Evolutionary conservation across 2,113 vertebrate species (phyloP).

Genomic region (Pedionomus torquatus): DNA sequence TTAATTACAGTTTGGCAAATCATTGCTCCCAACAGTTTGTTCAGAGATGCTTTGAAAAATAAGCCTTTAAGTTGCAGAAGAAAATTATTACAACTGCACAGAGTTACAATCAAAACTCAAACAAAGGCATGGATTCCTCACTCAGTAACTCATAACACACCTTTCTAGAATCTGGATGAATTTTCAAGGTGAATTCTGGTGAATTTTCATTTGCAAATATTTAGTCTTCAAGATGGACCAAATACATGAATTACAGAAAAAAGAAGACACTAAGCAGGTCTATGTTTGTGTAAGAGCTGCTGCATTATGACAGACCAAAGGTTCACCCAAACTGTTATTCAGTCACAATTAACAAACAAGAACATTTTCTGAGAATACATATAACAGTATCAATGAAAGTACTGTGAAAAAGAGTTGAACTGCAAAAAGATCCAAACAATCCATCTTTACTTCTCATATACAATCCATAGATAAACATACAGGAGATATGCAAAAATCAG

Average conservation of each 20-base stretch:
- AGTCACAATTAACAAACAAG: not conserved
- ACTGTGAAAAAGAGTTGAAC: not conserved
- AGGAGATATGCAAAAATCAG: not conserved
- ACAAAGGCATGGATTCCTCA: not conserved
- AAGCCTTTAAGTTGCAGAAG: constrained; percentile 13
- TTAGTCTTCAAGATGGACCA: not conserved
- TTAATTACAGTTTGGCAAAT: constrained; percentile 66
- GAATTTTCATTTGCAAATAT: not conserved
- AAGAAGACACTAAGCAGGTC: rapidly evolving
- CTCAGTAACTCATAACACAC: not conserved
- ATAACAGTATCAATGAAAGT: not conserved
- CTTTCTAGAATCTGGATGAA: not conserved
- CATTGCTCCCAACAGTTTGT: constrained; percentile 45
- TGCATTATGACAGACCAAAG: not conserved
- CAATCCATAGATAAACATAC: not conserved
- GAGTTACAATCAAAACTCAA: not conserved
- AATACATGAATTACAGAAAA: not conserved
- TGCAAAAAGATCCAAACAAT: not conserved
- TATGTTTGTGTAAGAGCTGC: not conserved
- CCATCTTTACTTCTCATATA: not conserved
- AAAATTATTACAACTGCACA: not conserved
- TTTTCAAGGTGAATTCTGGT: not conserved
- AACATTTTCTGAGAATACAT: not conserved
- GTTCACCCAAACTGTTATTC: not conserved
- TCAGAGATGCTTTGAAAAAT: constrained; percentile 40